Evolutionary conservation across 2,888 invertebrate genomes (phyloP).

Genomic region (Hymenopus coronatus): DNA sequence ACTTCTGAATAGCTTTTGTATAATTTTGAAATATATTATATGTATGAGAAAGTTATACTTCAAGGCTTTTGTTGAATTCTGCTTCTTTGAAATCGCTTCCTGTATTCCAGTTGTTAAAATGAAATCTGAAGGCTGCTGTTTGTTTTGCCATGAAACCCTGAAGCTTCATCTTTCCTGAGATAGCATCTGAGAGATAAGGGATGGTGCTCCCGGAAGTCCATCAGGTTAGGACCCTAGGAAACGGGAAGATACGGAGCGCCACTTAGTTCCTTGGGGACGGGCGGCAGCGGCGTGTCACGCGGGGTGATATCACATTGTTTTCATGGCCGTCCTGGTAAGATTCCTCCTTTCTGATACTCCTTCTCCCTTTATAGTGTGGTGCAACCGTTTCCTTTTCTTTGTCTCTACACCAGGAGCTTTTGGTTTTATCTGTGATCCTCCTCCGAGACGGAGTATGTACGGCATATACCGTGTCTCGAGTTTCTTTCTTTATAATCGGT

Average conservation of each 20-base stretch:
- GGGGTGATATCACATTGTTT: slow-evolving; percentile 10
- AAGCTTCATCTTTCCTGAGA: not conserved
- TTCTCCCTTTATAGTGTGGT: not conserved
- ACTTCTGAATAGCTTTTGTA: too few relatives aligned
- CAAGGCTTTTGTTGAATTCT: too few relatives aligned
- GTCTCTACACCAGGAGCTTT: not conserved
- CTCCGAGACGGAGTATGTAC: not conserved
- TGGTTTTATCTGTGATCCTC: not conserved
- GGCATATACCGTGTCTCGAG: not conserved
- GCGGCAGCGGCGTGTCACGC: not conserved
- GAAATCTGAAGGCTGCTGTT: not conserved
- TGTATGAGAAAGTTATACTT: too few relatives aligned
- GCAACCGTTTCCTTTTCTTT: slow-evolving; percentile 8
- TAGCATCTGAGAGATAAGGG: not conserved
- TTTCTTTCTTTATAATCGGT: not conserved
- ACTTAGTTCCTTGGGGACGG: slow-evolving; percentile 13
- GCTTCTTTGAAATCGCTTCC: too few relatives aligned
- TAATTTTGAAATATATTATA: too few relatives aligned
- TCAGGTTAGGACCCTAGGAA: slow-evolving; percentile 18
- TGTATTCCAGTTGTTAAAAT: not conserved
- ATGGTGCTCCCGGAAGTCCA: slow-evolving; percentile 7
- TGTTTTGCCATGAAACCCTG: not conserved
- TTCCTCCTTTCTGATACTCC: not conserved
- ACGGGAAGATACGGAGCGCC: slow-evolving; percentile 9
- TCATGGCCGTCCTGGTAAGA: slow-evolving; percentile 9